Evolutionary conservation across 2,797 vertebrate genomes (phyloP).

Genomic region (Orientallactaga sibirica): DNA sequence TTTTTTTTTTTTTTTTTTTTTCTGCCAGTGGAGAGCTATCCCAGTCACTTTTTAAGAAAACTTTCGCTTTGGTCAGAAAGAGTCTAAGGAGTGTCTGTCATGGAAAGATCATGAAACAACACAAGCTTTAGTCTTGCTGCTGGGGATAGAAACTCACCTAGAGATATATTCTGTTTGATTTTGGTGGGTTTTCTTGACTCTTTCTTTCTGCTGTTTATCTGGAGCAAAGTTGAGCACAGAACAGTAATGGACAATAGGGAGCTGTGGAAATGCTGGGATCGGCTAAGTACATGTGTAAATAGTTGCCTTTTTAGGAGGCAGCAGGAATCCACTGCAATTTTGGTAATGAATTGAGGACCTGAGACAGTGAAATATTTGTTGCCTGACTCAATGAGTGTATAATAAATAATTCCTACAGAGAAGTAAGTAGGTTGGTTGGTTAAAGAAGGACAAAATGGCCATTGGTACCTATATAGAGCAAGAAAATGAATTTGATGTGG

Average conservation of each 20-base stretch:
- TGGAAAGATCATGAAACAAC: background rate
- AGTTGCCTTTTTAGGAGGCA: background rate
- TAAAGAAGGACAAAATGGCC: background rate
- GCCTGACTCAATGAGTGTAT: background rate
- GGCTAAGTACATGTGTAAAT: background rate
- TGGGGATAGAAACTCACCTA: background rate
- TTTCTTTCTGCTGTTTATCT: background rate
- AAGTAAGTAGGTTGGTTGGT: background rate
- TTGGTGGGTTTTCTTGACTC: background rate
- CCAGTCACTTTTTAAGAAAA: background rate
- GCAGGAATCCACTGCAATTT: background rate
- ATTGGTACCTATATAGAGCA: background rate
- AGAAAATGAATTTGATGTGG: background rate
- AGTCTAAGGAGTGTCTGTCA: background rate
- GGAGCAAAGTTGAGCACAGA: background rate
- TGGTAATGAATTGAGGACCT: background rate
- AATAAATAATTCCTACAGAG: background rate
- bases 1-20: background rate
- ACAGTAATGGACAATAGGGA: background rate
- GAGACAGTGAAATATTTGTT: slow-evolving; percentile 20
- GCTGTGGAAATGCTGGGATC: background rate
- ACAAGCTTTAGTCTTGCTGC: background rate
- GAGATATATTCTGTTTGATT: background rate
- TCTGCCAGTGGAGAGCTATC: background rate
- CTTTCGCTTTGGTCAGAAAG: background rate